These are phyloP conservation scores for Microplitis demolitor DNA, from an alignment of 1,140 invertebrate species.

Conservation along the genomic window DNA sequence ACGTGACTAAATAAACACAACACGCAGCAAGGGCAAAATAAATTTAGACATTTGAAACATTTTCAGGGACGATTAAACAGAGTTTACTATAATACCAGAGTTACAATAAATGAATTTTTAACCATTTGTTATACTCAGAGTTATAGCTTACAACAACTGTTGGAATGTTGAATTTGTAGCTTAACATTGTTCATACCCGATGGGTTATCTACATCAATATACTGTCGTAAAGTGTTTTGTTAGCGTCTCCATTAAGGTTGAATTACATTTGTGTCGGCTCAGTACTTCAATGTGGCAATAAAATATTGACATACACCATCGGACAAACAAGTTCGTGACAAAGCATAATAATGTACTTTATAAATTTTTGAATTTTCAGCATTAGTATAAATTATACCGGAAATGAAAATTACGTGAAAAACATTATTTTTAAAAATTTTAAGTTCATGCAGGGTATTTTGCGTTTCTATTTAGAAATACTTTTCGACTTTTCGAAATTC, in stretches of 20 bases:
- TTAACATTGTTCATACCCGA: constrained; percentile 22
- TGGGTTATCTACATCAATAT: neutral
- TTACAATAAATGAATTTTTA: neutral
- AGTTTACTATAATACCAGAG: neutral
- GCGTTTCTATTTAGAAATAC: too few relatives aligned
- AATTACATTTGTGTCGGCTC: neutral
- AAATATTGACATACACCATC: too few relatives aligned
- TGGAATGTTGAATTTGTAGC: constrained; percentile 22
- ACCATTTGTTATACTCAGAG: constrained; percentile 18
- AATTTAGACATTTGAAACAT: neutral
- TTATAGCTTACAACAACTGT: neutral
- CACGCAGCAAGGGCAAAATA: neutral
- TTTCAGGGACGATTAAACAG: neutral
- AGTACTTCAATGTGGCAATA: neutral
- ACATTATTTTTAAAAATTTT: too few relatives aligned
- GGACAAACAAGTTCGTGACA: neutral
- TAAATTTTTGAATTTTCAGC: neutral
- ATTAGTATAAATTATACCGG: too few relatives aligned
- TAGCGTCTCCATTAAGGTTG: neutral
- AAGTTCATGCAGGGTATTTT: too few relatives aligned
- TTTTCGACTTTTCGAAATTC: too few relatives aligned
- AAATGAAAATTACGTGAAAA: too few relatives aligned
- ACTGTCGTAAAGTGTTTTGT: neutral
- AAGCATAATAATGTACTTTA: neutral
- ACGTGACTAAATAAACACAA: constrained; percentile 1